These are phyloP conservation scores for Atrichornis clamosus DNA, from an alignment of 2,113 vertebrate species.

Conservation along the genomic window DNA sequence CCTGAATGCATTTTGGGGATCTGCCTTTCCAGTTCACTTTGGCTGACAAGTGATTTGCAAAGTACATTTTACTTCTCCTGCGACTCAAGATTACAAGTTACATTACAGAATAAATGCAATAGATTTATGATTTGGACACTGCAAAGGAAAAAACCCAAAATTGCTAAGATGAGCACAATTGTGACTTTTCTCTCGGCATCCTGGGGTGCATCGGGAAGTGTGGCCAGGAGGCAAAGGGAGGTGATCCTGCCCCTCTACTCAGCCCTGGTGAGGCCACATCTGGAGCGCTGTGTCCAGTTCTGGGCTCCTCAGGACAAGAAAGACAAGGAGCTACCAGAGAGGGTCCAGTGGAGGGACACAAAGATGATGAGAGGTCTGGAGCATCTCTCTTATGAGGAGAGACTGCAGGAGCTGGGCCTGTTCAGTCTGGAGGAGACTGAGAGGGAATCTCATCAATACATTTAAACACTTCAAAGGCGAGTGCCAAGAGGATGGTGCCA, in stretches of 20 bases:
- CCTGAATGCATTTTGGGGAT: background rate
- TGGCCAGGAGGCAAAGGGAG: background rate
- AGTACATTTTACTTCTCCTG: background rate
- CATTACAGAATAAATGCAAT: background rate
- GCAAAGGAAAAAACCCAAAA: background rate
- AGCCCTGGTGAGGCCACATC: background rate
- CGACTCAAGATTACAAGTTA: background rate
- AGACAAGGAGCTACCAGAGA: background rate
- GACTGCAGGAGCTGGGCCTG: background rate
- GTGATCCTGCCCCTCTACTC: too few relatives aligned
- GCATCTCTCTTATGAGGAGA: background rate
- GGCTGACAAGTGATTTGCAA: slow-evolving; percentile 33
- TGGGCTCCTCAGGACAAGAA: background rate
- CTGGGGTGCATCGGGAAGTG: background rate
- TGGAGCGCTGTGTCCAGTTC: background rate
- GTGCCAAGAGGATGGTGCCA: too few relatives aligned
- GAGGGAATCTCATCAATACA: background rate
- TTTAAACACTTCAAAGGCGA: too few relatives aligned
- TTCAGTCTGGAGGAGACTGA: background rate
- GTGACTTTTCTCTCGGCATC: background rate
- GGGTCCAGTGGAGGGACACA: background rate
- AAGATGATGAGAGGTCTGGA: background rate
- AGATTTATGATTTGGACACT: background rate
- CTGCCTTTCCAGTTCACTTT: slow-evolving; percentile 1
- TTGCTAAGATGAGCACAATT: background rate